Percentiles rank a stretch among this genome's conserved stretches.
Evolutionary conservation across 2,797 vertebrate species (phyloP).

Genomic region (Sternotherus odoratus): DNA sequence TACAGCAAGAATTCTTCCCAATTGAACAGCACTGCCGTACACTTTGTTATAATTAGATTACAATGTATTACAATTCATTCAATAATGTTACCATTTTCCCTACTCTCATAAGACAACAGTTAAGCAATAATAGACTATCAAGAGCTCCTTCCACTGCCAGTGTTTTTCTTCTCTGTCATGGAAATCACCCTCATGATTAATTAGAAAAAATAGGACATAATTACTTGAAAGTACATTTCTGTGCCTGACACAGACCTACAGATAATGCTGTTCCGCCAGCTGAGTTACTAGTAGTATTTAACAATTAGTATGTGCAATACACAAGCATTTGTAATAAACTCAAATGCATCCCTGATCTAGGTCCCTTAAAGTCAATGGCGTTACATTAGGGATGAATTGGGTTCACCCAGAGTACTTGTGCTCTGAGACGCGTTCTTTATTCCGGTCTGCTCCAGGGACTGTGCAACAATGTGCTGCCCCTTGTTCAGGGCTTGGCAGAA

Average conservation of each 20-base stretch:
- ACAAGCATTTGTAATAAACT: neutral
- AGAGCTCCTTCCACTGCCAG: neutral
- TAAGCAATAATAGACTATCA: conserved; percentile 25
- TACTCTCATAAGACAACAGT: neutral
- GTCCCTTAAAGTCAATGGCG: neutral
- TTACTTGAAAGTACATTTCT: neutral
- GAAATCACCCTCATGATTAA: neutral
- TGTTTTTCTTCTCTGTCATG: neutral
- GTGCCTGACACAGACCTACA: neutral
- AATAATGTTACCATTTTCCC: neutral
- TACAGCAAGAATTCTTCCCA: neutral
- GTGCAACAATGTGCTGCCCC: neutral
- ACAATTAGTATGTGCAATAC: neutral
- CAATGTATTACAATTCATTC: neutral
- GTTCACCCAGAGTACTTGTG: neutral
- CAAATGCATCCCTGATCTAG: neutral
- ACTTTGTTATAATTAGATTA: neutral
- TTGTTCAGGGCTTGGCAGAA: neutral
- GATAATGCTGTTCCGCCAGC: neutral
- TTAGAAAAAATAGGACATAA: neutral
- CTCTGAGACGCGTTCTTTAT: neutral
- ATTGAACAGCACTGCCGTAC: neutral
- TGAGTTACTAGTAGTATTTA: neutral
- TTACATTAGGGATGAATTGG: neutral
- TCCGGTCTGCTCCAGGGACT: neutral